Evolutionary conservation across 2,888 invertebrate genomes (phyloP).

Genomic region (Nomada goodeniana): DNA sequence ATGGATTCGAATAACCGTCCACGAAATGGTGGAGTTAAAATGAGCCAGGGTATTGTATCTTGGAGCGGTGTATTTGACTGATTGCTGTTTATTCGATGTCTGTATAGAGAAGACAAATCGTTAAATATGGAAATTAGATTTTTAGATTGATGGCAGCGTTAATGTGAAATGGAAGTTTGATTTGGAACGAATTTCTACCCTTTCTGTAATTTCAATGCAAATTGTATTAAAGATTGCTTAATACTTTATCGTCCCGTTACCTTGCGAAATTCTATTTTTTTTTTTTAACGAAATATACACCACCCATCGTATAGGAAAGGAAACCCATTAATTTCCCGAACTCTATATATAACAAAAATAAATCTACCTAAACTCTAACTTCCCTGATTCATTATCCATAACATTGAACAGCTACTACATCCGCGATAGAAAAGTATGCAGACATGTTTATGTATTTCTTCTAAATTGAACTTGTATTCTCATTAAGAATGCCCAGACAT

Average conservation of each 20-base stretch:
- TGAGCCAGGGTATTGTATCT: not conserved
- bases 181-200: too few relatives aligned
- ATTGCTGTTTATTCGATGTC: not conserved
- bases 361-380: not conserved
- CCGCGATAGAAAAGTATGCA: not conserved
- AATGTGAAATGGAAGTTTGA: too few relatives aligned
- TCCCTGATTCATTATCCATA: not conserved
- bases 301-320: too few relatives aligned
- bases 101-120: not conserved
- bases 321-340: not conserved
- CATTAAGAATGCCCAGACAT: too few relatives aligned
- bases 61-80: not conserved
- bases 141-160: too few relatives aligned
- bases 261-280: too few relatives aligned
- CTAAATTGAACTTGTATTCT: not conserved
- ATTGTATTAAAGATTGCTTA: too few relatives aligned
- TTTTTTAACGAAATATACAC: too few relatives aligned
- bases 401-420: not conserved
- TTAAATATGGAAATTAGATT: not conserved
- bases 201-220: too few relatives aligned
- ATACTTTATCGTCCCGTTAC: too few relatives aligned
- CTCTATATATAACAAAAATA: constrained; percentile 4
- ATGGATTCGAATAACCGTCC: not conserved
- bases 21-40: not conserved
- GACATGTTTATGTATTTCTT: too few relatives aligned